phyloP scores from a whole-genome alignment of 1,140 invertebrate genomes.

The Adoxophyes honmai region DNA sequence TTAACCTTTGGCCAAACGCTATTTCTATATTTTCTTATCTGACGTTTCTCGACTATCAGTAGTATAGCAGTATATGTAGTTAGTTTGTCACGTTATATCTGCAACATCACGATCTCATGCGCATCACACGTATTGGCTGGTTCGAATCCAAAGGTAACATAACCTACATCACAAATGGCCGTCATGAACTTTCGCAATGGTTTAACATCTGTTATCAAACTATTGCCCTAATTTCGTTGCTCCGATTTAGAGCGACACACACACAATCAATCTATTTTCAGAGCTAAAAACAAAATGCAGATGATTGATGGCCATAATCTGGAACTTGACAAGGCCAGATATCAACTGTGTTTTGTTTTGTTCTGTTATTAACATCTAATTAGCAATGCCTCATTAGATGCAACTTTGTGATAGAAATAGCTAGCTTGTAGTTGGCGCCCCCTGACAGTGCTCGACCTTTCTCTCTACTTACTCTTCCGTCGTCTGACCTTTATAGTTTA shows the following conservation, averaged over 20 bases:
- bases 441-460: not conserved
- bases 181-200: conserved; percentile 27
- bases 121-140: too few species aligned
- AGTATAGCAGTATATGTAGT: too few species aligned
- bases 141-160: too few species aligned
- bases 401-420: conserved; percentile 58
- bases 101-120: too few species aligned
- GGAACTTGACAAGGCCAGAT: conserved; percentile 57
- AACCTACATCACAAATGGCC: conserved; percentile 3
- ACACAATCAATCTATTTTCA: conserved; percentile 36
- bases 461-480: too few species aligned
- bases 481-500: too few species aligned
- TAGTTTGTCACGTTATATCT: too few species aligned
- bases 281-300: conserved; percentile 37
- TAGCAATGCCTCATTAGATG: conserved; percentile 56
- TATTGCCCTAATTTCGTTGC: conserved; percentile 43
- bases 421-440: conserved; percentile 15
- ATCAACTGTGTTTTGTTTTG: conserved; percentile 41
- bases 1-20: too few species aligned
- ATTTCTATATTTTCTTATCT: too few species aligned
- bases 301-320: conserved; percentile 56
- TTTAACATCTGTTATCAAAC: conserved; percentile 32
- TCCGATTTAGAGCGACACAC: conserved; percentile 36
- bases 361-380: conserved; percentile 49
- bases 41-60: too few species aligned